Base-by-base conservation (phyloP, 1,140 invertebrate genomes). In the Trichonephila clavipes region DNA sequence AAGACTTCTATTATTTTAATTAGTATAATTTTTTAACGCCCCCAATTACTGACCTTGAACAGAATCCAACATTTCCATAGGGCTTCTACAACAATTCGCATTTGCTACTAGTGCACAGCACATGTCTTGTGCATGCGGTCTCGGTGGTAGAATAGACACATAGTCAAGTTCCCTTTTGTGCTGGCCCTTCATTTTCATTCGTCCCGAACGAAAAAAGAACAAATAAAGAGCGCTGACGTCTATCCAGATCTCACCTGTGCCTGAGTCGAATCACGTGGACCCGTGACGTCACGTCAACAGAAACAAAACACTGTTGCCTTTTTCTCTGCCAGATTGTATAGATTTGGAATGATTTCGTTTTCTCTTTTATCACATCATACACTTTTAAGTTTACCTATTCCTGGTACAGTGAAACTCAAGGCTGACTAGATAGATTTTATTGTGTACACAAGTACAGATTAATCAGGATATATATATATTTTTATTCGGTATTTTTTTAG, bases 31-130 rank as follows among this genome's bases (percentile, higher is more conserved):
- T 28, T 4, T 6, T n/a, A n/a, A n/a, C 61, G 59, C 40, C 40
- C n/a, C 16, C 28, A 19, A 18, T n/a, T 2, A 90, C 89, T 62
- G 19, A 90, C 89, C 89, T 90, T 90, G 89, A 19, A 90, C 19
- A 90, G 69, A 90, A 90, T 90, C 89, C 89, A 90, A 40, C 89
- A 90, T 90, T 90, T 90, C 28, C n/a, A 51, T 5, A 90, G 16
- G 12, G 89, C 59, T 24, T 19, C 44, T 77, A 90, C 82, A 40
- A 90, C 44, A 81, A 90, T 61, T 90, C 89, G 89, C 89, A 90
- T 90, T 90, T 90, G 89, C 58, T 90, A 59, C 8, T 21, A 64
- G 19, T 44, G 24, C 44, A 28, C 8, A 28, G 61, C 59, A 88
- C 87, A 82, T 90, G 58, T 90, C 69, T 85, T 85, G n/a, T 44